Base-by-base conservation (phyloP, 35 echinoderm and acorn worm genomes). In the Stichopus chloronotus region DNA sequence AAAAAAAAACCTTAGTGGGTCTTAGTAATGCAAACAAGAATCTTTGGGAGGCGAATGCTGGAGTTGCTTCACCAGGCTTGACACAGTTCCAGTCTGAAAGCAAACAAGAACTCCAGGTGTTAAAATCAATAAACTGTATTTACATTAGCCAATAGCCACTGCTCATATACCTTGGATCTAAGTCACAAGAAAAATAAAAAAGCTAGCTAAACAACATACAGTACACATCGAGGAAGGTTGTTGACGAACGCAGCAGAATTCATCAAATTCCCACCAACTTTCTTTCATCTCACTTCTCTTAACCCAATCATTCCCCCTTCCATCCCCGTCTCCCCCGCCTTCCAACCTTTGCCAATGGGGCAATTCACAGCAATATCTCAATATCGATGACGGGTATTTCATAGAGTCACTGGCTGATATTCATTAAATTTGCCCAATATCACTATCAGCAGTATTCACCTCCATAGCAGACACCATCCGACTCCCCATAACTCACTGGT, bases 71-170 rank as follows among this genome's bases (percentile, higher is more conserved):
- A n/a, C 55, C 54, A 55, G 17, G 82, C 55, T 60, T 85, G 82
- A 85, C 82, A 85, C 16, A 58, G 82, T 58, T 23, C 43, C 55
- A 85, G 55, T 56, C 57, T 56, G 56, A 58, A 23, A 20, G 58
- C 13, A 85, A 85, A 82, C 79, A 55, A 54, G 55, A 54, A 56
- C 80, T 23, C 82, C 55, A 85, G 82, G 82, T 85, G 82, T 58
- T 85, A 58, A 85, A 57, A 58, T 85, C 82, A 85, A 85, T 56
- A 85, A n/a, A 58, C 14, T 74, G 5, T 74, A 74, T 74, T 74
- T 74, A 19, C 69, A 74, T 74, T 74, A 74, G 69, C 59, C 0
- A 43, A 43, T 43, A 43, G 30, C 30, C 30, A 43, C 30, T 43
- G 30, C 30, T 43, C 30, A 43, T 43, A 43, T 43, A 4, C 69